Evolutionary conservation across 2,797 vertebrate genomes (phyloP).

Genomic region (Sarcoramphus papa): DNA sequence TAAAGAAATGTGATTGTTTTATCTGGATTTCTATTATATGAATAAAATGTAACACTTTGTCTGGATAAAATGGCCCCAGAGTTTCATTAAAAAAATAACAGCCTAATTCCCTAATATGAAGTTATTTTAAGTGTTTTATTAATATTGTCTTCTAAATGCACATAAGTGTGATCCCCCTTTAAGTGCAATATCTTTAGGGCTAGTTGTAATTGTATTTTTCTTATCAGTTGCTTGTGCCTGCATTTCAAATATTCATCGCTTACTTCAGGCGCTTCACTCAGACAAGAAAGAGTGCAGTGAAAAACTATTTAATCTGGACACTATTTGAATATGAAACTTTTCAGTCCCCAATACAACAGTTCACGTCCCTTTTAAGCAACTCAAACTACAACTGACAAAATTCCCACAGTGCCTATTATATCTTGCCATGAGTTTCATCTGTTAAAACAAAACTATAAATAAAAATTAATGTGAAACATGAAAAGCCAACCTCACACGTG

Average conservation of each 20-base stretch:
- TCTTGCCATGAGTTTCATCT: not conserved
- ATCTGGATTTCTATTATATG: conserved; percentile 67
- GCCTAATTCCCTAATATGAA: conserved; percentile 61
- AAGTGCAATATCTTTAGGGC: conserved; percentile 65
- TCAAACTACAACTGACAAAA: not conserved
- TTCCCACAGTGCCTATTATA: not conserved
- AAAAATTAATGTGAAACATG: not conserved
- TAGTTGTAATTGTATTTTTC: conserved; percentile 69
- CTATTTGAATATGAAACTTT: conserved; percentile 50
- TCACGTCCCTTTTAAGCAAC: not conserved
- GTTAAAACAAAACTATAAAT: not conserved
- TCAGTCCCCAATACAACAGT: not conserved
- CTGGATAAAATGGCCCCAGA: conserved; percentile 63
- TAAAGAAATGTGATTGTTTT: conserved; percentile 70
- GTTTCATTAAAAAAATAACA: conserved; percentile 69
- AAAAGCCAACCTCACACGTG: not conserved
- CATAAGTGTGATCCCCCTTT: conserved; percentile 60
- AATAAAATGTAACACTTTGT: conserved; percentile 42
- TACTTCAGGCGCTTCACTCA: conserved; percentile 54
- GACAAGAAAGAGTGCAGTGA: conserved; percentile 22
- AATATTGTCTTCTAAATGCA: conserved; percentile 68
- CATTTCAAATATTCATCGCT: conserved; percentile 65
- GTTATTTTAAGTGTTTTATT: conserved; percentile 69
- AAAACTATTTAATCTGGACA: conserved; percentile 34
- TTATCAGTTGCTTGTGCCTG: conserved; percentile 64